Evolutionary conservation across 2,797 vertebrate genomes (phyloP).

Genomic region (Trichosurus vulpecula): DNA sequence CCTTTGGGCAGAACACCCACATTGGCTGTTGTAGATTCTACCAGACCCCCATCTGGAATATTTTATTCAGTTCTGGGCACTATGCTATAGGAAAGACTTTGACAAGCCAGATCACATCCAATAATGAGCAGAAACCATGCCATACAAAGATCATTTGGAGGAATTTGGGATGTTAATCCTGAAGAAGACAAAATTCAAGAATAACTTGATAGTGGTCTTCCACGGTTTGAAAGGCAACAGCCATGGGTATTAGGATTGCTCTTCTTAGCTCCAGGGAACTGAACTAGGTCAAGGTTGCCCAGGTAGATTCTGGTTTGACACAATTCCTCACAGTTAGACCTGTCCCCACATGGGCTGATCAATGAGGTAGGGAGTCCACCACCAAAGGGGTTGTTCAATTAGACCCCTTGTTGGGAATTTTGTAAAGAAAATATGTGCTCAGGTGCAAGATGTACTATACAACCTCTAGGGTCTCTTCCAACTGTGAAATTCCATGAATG

Average conservation of each 20-base stretch:
- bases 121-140: background rate
- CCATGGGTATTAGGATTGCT: background rate
- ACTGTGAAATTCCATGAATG: background rate
- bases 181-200: background rate
- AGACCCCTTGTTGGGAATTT: too few relatives aligned
- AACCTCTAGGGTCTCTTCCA: too few relatives aligned
- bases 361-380: too few relatives aligned
- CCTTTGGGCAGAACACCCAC: too few relatives aligned
- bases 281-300: background rate
- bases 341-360: background rate
- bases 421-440: too few relatives aligned
- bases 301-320: background rate
- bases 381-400: too few relatives aligned
- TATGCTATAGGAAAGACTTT: background rate
- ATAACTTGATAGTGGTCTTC: background rate
- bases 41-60: background rate
- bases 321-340: background rate
- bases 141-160: background rate
- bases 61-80: background rate
- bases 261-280: background rate
- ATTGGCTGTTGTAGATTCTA: background rate
- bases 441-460: too few relatives aligned
- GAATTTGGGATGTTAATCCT: background rate
- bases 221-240: background rate
- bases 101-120: background rate